Evolutionary conservation across 53 echinoderm and acorn worm species (phyloP), one percentile per base, ranked within the genome.

Genomic region (Arbacia lixula): DNA sequence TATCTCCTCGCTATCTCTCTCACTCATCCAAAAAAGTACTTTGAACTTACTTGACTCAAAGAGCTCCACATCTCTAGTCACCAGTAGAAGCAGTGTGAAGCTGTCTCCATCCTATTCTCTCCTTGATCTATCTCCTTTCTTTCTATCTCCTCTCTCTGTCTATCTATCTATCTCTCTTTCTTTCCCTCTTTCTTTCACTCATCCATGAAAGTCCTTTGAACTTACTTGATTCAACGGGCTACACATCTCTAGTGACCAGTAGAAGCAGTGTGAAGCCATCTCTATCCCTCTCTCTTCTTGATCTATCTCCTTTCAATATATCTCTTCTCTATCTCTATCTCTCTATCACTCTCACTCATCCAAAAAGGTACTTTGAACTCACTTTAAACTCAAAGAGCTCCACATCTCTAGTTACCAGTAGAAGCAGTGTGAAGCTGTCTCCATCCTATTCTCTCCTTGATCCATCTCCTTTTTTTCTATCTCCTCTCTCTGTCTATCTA

Each of bases 211-310:
- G n/a, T n/a, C n/a, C n/a, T n/a, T n/a, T n/a, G n/a, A n/a, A 73
- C 94, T 97, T 86, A 97, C 97, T 72, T 76, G 89, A 89, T 67
- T 90, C 86, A 78, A 97, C 94, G 30, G 88, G 68, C 14, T 88
- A 85, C 51, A 97, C 89, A 64, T 97, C 94, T 71, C 97, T 90
- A 22, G 94, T 97, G 38, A 97, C 94, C 41, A 97, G 73, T 22
- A 97, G 71, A 27, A 97, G 88, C 2, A 94, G 97, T 4, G 97
- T 97, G 83, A 87, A 92, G n/a, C 94, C 92, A 79, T 94, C 94
- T 8, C 72, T 75, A 62, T 97, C 94, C 5, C 88, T 22, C 25
- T 22, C 2, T 24, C 25, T 1, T 22, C 60, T 24, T 22, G 9
- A 63, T 5, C 29, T 14, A 46, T 14, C 49, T 46, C 49, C 49